Percentiles rank a stretch among this genome's conserved stretches.
Conservation (phyloP, 2,797 vertebrate species). For the Borostomias antarcticus region DNA sequence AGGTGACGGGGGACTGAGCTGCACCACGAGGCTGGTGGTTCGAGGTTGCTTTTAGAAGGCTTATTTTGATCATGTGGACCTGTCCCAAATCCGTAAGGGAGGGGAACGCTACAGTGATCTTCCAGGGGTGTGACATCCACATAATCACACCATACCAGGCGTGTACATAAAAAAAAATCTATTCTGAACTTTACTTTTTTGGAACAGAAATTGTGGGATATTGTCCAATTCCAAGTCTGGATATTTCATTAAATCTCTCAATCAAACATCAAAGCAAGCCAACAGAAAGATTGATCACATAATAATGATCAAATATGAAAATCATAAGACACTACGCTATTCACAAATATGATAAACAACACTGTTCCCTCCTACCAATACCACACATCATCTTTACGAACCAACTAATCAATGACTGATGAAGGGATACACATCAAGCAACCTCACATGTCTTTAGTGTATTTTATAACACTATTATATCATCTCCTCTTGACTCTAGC, state of each 20-base stretch:
- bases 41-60: neutral
- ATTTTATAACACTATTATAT: neutral
- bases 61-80: neutral
- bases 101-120: constrained; percentile 5
- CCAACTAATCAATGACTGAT: neutral
- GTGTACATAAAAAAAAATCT: too few species aligned
- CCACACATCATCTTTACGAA: neutral
- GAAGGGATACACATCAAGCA: neutral
- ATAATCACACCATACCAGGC: neutral
- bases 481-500: constrained; percentile 2
- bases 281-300: neutral
- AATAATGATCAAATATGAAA: neutral
- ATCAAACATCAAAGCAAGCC: too few species aligned
- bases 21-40: neutral
- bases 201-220: too few species aligned
- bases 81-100: constrained; percentile 6
- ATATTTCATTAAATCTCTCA: too few species aligned
- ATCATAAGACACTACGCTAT: neutral
- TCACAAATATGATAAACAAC: neutral
- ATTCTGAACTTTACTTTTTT: too few species aligned
- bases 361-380: neutral
- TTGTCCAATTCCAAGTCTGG: too few species aligned
- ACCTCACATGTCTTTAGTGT: neutral
- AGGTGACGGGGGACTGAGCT: neutral
- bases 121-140: neutral